Evolutionary conservation across 2,113 vertebrate species (phyloP), one percentile per base, ranked within the genome.

Genomic region (Oreochromis spilurus): DNA sequence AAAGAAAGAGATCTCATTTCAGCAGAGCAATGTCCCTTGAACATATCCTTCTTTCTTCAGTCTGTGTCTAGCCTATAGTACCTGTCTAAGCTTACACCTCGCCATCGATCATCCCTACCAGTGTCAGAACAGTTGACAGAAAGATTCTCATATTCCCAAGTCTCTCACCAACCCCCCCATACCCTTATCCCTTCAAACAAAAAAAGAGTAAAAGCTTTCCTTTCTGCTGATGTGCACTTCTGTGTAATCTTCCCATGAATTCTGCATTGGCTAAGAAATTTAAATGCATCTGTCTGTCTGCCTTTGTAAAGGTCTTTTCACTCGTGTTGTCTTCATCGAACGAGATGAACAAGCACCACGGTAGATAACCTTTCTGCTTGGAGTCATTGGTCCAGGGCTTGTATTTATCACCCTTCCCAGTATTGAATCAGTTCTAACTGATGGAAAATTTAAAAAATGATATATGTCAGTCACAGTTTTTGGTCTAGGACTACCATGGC

Each of bases 81-180:
- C 83, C 84, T 84, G 82, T 90, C 92, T 90, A 88, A 88, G 87
- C 86, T 89, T 57, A 88, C 87, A 87, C 87, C 91, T 90, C 36
- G 2, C 84, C 92, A 94, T 94, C 89, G 50, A 94, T 94, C 95
- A 94, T 85, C 57, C 26, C 58, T 14, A 40, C 83, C 65, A 13
- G 83, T 91, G 92, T 92, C 88, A 90, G 62, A 91, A 62, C 75
- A 87, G 60, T 89, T 92, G 89, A 92, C 93, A 90, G 91, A 79
- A 48, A 91, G 84, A 90, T 84, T 88, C 70, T 79, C 70, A 67
- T 6, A 80, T 87, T 83, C 36, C 38, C 79, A 57, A 72, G 54
- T 58, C 78, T 50, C 57, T 6, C 38, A 40, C 36, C 60, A 7
- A 21, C 48, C 21, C 48, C 67, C n/a, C 3, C 7, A 6, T 4